Base-by-base conservation (phyloP, 2,888 invertebrate genomes). In the Athalia circularis region DNA sequence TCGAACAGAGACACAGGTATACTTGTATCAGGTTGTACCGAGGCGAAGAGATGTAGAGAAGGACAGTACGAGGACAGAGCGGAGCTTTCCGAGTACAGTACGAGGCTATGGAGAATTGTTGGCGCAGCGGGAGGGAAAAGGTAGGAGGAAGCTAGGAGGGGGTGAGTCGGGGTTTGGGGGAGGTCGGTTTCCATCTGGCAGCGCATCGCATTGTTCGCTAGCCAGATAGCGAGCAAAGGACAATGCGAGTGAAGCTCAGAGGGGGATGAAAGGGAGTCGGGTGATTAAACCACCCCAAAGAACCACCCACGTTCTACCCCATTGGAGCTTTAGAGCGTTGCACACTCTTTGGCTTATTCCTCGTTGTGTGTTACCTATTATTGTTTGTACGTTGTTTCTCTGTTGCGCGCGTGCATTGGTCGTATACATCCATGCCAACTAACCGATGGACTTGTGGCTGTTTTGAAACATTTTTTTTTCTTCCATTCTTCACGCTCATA, bases 181-280 rank as follows among this genome's bases (percentile, higher is more conserved):
- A 62, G 62, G 62, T 75, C 75, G 75, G 75, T 75, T 75, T 75
- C 75, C 75, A 75, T 75, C 75, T 75, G 75, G 75, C 29, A 61
- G 75, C 75, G 75, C 75, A 75, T 75, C 75, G 75, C 62, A 75
- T 75, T 75, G 75, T 75, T 75, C 75, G 50, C 62, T 15, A 75
- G 75, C 50, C 75, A 75, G 75, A 75, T 75, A 75, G 62, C 75
- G 75, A 75, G 64, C 75, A 50, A 72, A 62, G 75, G 62, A 75
- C 75, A 75, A 75, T 75, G 75, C 62, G 72, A 72, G 52, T 61
- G 62, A n/a, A 50, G 75, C 48, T 48, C 48, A 29, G 62, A 57
- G 59, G 72, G 72, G 59, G 72, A 45, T 13, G 48, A 13, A 48
- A 5, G 65, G 29, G 65, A 13, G 72, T 57, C 57, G 52, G 75